phyloP scores from a whole-genome alignment of 2,113 vertebrate species.

The Bufo bufo region DNA sequence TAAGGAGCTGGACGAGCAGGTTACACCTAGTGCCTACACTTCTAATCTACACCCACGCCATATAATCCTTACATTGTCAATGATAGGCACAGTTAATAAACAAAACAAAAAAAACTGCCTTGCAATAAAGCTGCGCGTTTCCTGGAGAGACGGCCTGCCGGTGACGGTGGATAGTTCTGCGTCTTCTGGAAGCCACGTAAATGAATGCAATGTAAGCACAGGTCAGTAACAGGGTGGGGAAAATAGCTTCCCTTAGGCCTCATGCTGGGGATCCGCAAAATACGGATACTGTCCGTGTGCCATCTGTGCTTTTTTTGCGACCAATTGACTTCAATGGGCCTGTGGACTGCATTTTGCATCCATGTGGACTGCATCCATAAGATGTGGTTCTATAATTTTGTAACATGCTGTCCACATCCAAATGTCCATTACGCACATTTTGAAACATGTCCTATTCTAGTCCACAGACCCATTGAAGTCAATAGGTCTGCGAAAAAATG shows the following conservation, averaged over 20 bases:
- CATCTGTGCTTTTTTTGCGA: too few species aligned
- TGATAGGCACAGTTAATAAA: background rate
- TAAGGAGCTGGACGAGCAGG: background rate
- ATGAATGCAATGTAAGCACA: background rate
- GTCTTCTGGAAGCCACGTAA: constrained; percentile 14
- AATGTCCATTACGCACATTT: too few species aligned
- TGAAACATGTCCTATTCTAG: too few species aligned
- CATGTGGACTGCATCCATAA: too few species aligned
- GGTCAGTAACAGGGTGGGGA: background rate
- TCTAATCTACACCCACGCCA: constrained; percentile 9
- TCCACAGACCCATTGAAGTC: too few species aligned
- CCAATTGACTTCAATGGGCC: too few species aligned
- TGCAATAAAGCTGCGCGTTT: background rate
- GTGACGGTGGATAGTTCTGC: background rate
- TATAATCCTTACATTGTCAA: constrained; percentile 14
- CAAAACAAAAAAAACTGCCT: background rate
- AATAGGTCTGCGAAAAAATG: too few species aligned
- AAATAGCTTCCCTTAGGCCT: background rate
- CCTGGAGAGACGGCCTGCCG: background rate
- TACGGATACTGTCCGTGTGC: too few species aligned
- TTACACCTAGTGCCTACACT: constrained; percentile 4
- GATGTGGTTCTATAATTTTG: too few species aligned
- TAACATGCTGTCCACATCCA: too few species aligned
- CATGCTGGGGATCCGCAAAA: too few species aligned
- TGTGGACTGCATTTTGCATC: too few species aligned